A percentile compares a stretch with the other conserved stretches of the same genome.
These are phyloP conservation scores for Xestia rhomboidea DNA, from an alignment of 2,888 invertebrate genomes.

Conservation along the genomic window DNA sequence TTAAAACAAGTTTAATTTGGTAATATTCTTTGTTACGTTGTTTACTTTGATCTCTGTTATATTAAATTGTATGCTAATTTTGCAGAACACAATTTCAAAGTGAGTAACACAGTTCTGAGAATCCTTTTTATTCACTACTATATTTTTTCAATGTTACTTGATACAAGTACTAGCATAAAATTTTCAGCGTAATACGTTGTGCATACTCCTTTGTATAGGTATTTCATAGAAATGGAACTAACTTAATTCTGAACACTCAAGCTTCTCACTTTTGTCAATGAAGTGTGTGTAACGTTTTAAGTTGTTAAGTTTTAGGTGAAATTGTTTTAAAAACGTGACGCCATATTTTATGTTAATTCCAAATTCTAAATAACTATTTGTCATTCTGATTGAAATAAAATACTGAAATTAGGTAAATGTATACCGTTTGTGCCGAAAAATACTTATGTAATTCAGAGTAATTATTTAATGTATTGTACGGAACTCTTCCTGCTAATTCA, in stretches of 20 bases:
- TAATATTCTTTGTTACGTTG: background rate
- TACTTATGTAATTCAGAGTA: background rate
- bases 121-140: background rate
- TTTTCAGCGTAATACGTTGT: background rate
- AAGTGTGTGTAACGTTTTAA: background rate
- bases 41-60: background rate
- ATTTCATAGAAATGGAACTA: slow-evolving; percentile 11
- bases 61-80: slow-evolving; percentile 3
- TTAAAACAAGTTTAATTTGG: background rate
- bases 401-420: background rate
- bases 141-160: slow-evolving; percentile 4
- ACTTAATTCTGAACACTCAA: background rate
- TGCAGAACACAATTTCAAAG: slow-evolving; percentile 7
- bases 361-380: background rate
- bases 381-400: background rate
- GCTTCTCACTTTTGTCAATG: background rate
- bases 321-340: background rate
- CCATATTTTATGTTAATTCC: background rate
- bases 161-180: background rate
- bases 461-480: slow-evolving; percentile 35
- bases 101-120: background rate
- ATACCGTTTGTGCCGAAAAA: background rate
- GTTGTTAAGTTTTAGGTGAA: background rate
- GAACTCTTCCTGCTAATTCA: slow-evolving; percentile 51
- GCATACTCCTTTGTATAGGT: background rate